phyloP scores from a whole-genome alignment of 2,888 invertebrate species.

The Drosophila multiciliata region DNA sequence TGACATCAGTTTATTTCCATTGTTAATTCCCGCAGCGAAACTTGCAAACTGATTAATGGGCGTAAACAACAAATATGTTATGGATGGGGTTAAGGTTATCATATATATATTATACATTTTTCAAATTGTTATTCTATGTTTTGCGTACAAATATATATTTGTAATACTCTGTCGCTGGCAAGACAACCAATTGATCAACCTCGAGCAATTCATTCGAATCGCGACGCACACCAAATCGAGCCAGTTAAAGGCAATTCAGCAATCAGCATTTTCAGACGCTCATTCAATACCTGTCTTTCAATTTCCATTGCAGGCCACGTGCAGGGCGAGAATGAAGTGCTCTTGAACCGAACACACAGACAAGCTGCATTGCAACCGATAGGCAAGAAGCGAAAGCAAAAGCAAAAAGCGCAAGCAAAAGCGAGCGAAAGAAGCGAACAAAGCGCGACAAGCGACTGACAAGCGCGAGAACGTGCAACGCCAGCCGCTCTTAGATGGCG shows the following conservation, averaged over 20 bases:
- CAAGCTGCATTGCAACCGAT: constrained; percentile 25
- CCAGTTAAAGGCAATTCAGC: constrained; percentile 26
- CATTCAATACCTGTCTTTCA: constrained; percentile 16
- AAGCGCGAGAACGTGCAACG: constrained; percentile 29
- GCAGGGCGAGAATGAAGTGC: constrained; percentile 58
- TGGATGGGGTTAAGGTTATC: constrained; percentile 47
- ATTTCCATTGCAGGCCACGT: constrained; percentile 66
- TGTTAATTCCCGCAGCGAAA: neutral
- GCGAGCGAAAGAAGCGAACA: constrained; percentile 16
- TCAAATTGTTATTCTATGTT: neutral
- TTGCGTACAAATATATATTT: neutral
- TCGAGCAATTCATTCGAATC: constrained; percentile 20
- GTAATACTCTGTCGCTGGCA: constrained; percentile 4
- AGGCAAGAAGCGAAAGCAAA: constrained; percentile 26
- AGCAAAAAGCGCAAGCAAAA: constrained; percentile 10
- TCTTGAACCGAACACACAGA: constrained; percentile 33
- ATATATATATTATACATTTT: neutral
- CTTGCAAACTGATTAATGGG: constrained; percentile 17
- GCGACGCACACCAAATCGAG: constrained; percentile 38
- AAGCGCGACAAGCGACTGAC: constrained; percentile 18
- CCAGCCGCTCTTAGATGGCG: constrained; percentile 39
- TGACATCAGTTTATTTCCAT: neutral
- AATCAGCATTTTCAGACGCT: constrained; percentile 26
- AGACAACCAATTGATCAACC: constrained; percentile 23
- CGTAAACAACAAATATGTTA: constrained; percentile 12